Conservation (phyloP, 2,113 vertebrate species). For the Cygnus buccinator region DNA sequence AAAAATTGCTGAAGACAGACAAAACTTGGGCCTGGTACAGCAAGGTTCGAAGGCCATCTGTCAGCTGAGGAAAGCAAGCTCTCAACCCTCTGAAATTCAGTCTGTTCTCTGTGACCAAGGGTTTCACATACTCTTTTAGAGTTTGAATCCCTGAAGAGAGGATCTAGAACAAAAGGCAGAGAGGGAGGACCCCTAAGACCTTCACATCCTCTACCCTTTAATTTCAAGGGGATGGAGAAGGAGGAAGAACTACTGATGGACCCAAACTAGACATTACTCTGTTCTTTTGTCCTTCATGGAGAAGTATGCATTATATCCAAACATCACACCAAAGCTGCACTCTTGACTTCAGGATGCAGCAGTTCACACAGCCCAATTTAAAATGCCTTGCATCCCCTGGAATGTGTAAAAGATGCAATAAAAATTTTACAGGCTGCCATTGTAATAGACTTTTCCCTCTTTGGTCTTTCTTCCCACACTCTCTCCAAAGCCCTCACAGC, state of each 20-base stretch:
- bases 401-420: constrained; percentile 24
- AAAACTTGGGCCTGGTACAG: not conserved
- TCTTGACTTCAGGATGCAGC: not conserved
- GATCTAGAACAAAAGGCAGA: not conserved
- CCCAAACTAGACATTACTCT: not conserved
- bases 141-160: not conserved
- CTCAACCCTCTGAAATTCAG: not conserved
- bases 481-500: not conserved
- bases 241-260: not conserved
- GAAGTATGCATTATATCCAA: not conserved
- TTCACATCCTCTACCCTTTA: not conserved
- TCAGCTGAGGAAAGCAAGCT: not conserved
- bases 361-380: not conserved
- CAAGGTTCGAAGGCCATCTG: not conserved
- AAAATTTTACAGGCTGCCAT: constrained; percentile 7
- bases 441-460: not conserved
- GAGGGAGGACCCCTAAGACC: not conserved
- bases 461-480: not conserved
- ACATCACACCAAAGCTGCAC: not conserved
- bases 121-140: not conserved
- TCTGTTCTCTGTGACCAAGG: rapidly evolving
- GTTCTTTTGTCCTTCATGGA: not conserved
- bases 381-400: not conserved
- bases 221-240: not conserved
- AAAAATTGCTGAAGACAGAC: not conserved